Conservation (phyloP, 2,888 invertebrate species). For the Nomada ruficornis region DNA sequence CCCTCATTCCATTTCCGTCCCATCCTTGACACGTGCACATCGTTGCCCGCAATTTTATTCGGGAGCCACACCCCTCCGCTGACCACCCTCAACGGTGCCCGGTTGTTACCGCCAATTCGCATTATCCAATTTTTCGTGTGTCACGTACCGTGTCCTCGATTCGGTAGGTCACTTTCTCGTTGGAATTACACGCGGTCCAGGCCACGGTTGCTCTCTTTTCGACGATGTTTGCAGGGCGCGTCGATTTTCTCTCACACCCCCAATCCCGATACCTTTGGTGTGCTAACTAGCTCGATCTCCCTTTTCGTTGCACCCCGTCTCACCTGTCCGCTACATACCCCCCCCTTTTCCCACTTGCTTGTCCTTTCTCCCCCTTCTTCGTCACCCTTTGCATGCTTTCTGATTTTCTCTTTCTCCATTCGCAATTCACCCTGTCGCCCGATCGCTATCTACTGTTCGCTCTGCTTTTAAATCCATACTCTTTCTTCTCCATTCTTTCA, state of each 20-base stretch:
- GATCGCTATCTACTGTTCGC: not conserved
- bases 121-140: slow-evolving; percentile 65
- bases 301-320: slow-evolving; percentile 9
- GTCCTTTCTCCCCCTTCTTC: not conserved
- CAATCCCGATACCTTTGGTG: not conserved
- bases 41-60: slow-evolving; percentile 58
- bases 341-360: too few species aligned
- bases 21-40: slow-evolving; percentile 45
- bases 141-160: slow-evolving; percentile 62
- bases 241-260: slow-evolving; percentile 28
- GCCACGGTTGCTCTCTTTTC: slow-evolving; percentile 30
- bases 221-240: slow-evolving; percentile 53
- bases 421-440: not conserved
- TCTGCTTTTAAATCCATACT: not conserved
- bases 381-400: not conserved
- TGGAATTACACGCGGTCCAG: slow-evolving; percentile 54
- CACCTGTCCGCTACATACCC: not conserved
- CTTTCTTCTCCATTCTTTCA: not conserved
- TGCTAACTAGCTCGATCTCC: not conserved
- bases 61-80: not conserved
- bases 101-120: slow-evolving; percentile 63
- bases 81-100: not conserved
- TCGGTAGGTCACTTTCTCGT: slow-evolving; percentile 57
- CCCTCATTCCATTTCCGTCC: slow-evolving; percentile 6
- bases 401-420: not conserved